A percentile compares a stretch with the other conserved stretches of the same genome.
These are phyloP conservation scores for Drosophila saltans DNA, from an alignment of 1,140 invertebrate species.

Conservation along the genomic window DNA sequence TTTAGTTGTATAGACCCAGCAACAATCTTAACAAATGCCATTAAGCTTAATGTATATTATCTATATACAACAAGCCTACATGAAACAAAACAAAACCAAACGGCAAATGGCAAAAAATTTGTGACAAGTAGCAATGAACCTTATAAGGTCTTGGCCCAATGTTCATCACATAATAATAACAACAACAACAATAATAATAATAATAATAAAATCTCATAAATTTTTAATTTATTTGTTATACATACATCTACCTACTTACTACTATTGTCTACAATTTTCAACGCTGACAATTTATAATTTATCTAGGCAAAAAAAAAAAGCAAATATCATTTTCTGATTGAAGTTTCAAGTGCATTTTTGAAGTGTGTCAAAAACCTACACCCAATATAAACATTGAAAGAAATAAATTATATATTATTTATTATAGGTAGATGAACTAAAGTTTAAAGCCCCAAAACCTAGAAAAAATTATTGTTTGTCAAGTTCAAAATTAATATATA, in stretches of 20 bases:
- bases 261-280: conserved; percentile 16
- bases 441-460: conserved; percentile 22
- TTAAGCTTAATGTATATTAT: conserved; percentile 73
- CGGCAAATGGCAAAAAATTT: conserved; percentile 35
- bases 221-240: conserved; percentile 63
- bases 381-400: not conserved
- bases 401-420: conserved; percentile 6
- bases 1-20: conserved; percentile 37
- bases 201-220: conserved; percentile 53
- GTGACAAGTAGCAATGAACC: conserved; percentile 79
- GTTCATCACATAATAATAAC: conserved; percentile 16
- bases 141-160: conserved; percentile 66
- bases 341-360: conserved; percentile 30
- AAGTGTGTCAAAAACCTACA: conserved; percentile 12
- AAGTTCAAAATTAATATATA: too few relatives aligned
- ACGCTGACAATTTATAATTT: conserved; percentile 16
- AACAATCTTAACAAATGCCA: conserved; percentile 58
- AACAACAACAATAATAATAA: conserved; percentile 13
- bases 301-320: conserved; percentile 25
- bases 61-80: conserved; percentile 67
- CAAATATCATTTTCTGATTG: conserved; percentile 16
- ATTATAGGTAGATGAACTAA: conserved; percentile 41
- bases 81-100: conserved; percentile 35
- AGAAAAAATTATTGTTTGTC: not conserved
- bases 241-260: conserved; percentile 8